Conservation (phyloP, 2,113 vertebrate species). For the Potamarius usumacintae region DNA sequence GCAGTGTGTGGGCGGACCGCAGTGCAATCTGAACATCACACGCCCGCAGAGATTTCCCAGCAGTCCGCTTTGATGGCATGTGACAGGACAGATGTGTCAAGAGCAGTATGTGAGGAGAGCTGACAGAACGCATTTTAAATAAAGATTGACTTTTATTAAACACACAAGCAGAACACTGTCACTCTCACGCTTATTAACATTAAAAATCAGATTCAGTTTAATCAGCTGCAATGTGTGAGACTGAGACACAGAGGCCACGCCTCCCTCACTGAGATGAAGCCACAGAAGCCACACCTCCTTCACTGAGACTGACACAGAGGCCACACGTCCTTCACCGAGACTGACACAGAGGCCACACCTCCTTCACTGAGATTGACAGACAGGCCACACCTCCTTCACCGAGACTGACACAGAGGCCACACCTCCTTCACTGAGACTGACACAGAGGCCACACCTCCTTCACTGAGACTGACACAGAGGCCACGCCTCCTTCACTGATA, state of each 20-base stretch:
- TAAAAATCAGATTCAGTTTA: not conserved
- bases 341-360: too few relatives aligned
- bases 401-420: too few relatives aligned
- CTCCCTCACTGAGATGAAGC: not conserved
- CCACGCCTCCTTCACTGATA: too few relatives aligned
- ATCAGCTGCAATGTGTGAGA: not conserved
- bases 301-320: not conserved
- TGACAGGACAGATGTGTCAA: slow-evolving; percentile 28
- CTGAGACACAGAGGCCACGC: not conserved
- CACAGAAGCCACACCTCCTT: not conserved
- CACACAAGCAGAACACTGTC: not conserved
- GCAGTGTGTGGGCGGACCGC: slow-evolving; percentile 10
- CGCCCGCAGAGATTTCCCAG: slow-evolving; percentile 37
- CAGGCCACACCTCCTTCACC: too few relatives aligned
- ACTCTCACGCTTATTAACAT: not conserved
- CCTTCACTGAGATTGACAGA: too few relatives aligned
- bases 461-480: too few relatives aligned
- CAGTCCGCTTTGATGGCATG: slow-evolving; percentile 17
- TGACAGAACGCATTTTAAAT: not conserved
- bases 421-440: too few relatives aligned
- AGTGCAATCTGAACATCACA: slow-evolving; percentile 28
- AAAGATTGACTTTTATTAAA: not conserved
- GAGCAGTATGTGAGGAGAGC: not conserved
- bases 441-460: too few relatives aligned
- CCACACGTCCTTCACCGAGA: too few relatives aligned